These are phyloP conservation scores for Datnioides undecimradiatus DNA, from an alignment of 2,113 vertebrate species.

Conservation along the genomic window DNA sequence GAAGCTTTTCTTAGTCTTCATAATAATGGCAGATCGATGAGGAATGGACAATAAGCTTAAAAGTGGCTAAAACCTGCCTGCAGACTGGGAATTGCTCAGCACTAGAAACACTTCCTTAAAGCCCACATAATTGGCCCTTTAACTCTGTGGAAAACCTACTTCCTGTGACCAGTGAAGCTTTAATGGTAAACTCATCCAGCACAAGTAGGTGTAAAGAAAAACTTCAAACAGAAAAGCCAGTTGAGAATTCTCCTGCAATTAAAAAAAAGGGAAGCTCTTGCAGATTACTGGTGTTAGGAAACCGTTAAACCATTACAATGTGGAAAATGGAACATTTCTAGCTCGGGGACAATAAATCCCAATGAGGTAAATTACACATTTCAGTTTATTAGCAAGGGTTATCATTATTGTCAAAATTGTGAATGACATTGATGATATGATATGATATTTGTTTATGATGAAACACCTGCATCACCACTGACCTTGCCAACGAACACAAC, in stretches of 20 bases:
- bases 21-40: not conserved
- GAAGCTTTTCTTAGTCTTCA: conserved; percentile 1
- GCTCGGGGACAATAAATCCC: too few relatives aligned
- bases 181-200: not conserved
- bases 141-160: not conserved
- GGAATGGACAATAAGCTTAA: not conserved
- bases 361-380: too few relatives aligned
- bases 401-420: too few relatives aligned
- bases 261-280: not conserved
- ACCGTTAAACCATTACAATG: too few relatives aligned
- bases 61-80: conserved; percentile 1
- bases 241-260: not conserved
- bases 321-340: too few relatives aligned
- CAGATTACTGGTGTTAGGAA: not conserved
- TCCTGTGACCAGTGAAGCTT: not conserved
- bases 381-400: too few relatives aligned
- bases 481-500: too few relatives aligned
- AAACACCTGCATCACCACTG: too few relatives aligned
- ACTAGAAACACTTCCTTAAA: conserved; percentile 13
- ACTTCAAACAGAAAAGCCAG: not conserved
- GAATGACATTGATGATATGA: too few relatives aligned
- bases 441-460: too few relatives aligned
- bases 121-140: conserved; percentile 28
- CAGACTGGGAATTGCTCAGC: not conserved
- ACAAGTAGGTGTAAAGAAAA: not conserved